phyloP scores from a whole-genome alignment of 2,888 invertebrate genomes.

The Philhelius pedissequus region DNA sequence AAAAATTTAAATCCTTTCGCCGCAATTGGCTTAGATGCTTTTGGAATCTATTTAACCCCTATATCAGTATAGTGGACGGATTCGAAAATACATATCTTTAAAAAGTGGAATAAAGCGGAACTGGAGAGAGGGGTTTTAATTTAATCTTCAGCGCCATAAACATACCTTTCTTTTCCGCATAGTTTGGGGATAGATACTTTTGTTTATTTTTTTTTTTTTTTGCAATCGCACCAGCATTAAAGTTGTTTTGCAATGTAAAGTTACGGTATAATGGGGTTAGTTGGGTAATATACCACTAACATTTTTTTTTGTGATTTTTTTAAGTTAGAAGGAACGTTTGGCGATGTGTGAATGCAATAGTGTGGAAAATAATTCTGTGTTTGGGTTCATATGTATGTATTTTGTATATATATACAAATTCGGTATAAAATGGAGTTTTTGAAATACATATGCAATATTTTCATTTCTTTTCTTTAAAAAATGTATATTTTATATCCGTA shows the following conservation, averaged over 20 bases:
- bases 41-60: constrained; percentile 52
- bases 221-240: background rate
- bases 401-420: no score
- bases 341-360: no score
- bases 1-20: constrained; percentile 24
- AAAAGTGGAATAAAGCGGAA: background rate
- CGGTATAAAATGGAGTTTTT: no score
- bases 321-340: no score
- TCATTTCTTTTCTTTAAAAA: no score
- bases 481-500: no score
- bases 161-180: constrained; percentile 66
- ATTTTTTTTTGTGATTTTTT: no score
- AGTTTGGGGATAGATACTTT: constrained; percentile 30
- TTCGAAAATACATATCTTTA: constrained; percentile 9
- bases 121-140: background rate
- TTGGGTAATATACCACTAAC: no score
- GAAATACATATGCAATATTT: no score
- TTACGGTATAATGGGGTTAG: background rate
- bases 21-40: background rate
- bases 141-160: constrained; percentile 29
- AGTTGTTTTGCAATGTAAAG: background rate
- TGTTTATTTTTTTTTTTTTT: background rate
- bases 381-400: no score
- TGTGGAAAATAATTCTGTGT: no score
- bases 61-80: constrained; percentile 39